Evolutionary conservation across 1,140 invertebrate genomes (phyloP).

Genomic region (Drosophila nannoptera): DNA sequence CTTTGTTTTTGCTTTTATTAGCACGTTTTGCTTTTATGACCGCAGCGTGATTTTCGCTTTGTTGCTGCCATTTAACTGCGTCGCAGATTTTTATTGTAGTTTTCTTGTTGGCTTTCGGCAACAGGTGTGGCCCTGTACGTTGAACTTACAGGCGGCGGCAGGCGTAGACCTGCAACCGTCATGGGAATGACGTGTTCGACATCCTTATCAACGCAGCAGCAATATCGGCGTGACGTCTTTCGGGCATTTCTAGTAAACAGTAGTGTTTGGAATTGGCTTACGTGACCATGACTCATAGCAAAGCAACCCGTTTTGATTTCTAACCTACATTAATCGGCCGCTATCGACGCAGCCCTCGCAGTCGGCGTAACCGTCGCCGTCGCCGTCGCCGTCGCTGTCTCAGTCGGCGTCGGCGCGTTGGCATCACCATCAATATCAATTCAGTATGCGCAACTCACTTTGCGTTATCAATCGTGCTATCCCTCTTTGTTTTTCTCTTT

Average conservation of each 20-base stretch:
- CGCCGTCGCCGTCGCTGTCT: background rate
- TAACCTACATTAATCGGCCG: conserved; percentile 55
- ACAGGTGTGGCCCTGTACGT: conserved; percentile 72
- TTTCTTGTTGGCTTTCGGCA: conserved; percentile 59
- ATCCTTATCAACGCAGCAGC: conserved; percentile 53
- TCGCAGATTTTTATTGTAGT: conserved; percentile 61
- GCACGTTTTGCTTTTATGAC: conserved; percentile 72
- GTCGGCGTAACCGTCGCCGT: conserved; percentile 3
- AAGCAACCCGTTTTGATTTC: conserved; percentile 40
- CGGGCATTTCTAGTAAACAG: conserved; percentile 19
- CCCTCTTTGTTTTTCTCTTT: background rate
- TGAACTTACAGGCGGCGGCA: conserved; percentile 46
- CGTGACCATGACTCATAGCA: conserved; percentile 50
- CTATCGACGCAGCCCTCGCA: conserved; percentile 1
- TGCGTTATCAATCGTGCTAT: conserved; percentile 6
- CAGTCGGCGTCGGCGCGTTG: conserved; percentile 1
- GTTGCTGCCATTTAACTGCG: conserved; percentile 57
- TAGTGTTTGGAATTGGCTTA: conserved; percentile 7
- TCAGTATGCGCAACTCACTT: conserved; percentile 39
- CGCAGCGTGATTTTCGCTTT: conserved; percentile 69
- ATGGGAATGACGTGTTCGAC: conserved; percentile 60
- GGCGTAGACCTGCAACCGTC: conserved; percentile 15
- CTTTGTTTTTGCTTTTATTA: conserved; percentile 64
- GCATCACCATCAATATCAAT: conserved; percentile 9
- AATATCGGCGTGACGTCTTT: conserved; percentile 43